These are phyloP conservation scores for Eurytoma adleriae DNA, from an alignment of 2,888 invertebrate species.

Conservation along the genomic window DNA sequence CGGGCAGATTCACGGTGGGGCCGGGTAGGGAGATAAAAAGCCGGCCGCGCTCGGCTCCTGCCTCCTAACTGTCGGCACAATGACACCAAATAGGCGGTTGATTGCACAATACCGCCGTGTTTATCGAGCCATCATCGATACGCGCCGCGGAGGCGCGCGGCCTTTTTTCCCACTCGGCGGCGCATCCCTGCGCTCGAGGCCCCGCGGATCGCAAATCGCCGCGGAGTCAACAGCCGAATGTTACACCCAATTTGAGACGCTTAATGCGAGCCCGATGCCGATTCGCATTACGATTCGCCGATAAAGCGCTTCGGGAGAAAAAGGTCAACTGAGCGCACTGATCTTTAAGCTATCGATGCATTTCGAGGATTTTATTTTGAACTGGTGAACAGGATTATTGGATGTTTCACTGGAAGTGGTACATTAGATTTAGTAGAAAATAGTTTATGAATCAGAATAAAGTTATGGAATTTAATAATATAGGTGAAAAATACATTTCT, in stretches of 20 bases:
- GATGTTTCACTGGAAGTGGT: too few species aligned
- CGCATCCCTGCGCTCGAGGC: constrained; percentile 22
- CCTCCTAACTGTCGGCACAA: constrained; percentile 71
- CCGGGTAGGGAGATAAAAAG: background rate
- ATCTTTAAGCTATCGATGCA: background rate
- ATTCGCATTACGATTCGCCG: constrained; percentile 68
- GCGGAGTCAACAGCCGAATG: constrained; percentile 73
- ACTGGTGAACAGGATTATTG: background rate
- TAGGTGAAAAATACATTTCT: too few species aligned
- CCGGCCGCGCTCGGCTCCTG: constrained; percentile 16
- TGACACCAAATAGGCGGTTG: constrained; percentile 76
- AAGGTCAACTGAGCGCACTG: constrained; percentile 46
- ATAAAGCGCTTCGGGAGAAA: constrained; percentile 43
- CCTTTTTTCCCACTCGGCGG: background rate
- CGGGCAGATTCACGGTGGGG: constrained; percentile 52
- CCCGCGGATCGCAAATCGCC: constrained; percentile 34
- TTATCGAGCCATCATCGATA: constrained; percentile 75
- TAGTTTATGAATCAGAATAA: too few species aligned
- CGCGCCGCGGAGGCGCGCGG: constrained; percentile 55
- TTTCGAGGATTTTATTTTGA: constrained; percentile 40
- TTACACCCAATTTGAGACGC: constrained; percentile 75
- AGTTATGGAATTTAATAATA: too few species aligned
- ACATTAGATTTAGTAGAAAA: too few species aligned
- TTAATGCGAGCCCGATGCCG: constrained; percentile 65
- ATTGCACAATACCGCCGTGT: constrained; percentile 74